Evolutionary conservation across 2,888 invertebrate species (phyloP).

Genomic region (Protula sp.): DNA sequence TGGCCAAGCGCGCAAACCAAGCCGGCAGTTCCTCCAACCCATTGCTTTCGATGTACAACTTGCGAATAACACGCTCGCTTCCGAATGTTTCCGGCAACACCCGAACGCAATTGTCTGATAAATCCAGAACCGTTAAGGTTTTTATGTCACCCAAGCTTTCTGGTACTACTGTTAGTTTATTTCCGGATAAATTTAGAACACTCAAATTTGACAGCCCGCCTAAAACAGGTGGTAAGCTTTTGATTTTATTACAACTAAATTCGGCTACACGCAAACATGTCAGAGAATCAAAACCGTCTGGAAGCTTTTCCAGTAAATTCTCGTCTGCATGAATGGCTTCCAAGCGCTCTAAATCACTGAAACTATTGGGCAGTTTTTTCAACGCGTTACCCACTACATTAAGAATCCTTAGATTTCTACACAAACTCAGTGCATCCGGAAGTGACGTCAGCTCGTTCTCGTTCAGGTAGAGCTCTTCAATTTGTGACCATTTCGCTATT

Average conservation of each 20-base stretch:
- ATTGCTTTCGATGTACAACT: conserved; percentile 3
- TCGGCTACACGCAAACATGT: neutral
- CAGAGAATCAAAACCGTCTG: conserved; percentile 2
- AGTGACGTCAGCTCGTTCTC: conserved; percentile 1
- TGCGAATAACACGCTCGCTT: neutral
- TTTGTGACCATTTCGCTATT: neutral
- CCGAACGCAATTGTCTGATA: conserved; percentile 1
- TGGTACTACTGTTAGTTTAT: neutral
- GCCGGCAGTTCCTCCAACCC: neutral
- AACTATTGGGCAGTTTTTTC: neutral
- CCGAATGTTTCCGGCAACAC: neutral
- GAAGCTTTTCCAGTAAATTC: neutral
- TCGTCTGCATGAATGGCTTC: neutral
- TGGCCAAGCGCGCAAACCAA: conserved; percentile 1
- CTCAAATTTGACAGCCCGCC: neutral
- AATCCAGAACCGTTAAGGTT: neutral
- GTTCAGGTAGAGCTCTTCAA: conserved; percentile 4
- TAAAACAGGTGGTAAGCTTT: neutral
- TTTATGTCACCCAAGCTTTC: neutral
- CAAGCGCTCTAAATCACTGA: neutral
- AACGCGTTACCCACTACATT: conserved; percentile 3
- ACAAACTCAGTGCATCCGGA: neutral
- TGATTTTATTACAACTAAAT: neutral
- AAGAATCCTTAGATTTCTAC: neutral
- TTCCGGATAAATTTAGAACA: neutral